Evolutionary conservation across 2,888 invertebrate species (phyloP).

Genomic region (Andricus curvator): DNA sequence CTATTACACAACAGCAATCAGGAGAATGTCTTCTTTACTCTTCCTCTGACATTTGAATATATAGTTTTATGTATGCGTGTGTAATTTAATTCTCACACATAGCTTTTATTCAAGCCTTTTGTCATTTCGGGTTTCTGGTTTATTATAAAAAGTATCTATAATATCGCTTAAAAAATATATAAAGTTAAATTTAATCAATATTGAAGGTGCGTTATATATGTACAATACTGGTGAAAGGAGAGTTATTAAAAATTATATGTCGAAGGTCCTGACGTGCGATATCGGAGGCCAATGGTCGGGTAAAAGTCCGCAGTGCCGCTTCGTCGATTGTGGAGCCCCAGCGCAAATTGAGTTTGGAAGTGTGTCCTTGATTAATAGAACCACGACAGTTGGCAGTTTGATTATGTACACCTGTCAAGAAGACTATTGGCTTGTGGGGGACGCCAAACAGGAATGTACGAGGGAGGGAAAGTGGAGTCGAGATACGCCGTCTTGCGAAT

Average conservation of each 20-base stretch:
- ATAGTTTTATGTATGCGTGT: too few species aligned
- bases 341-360: constrained; percentile 89
- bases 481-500: constrained; percentile 91
- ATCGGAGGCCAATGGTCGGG: constrained; percentile 93
- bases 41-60: too few species aligned
- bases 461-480: constrained; percentile 93
- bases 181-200: constrained; percentile 4
- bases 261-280: constrained; percentile 88
- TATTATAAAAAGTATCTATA: too few species aligned
- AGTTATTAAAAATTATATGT: constrained; percentile 48
- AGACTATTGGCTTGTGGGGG: constrained; percentile 90
- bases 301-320: constrained; percentile 89
- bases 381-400: constrained; percentile 89
- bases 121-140: too few species aligned
- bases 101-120: too few species aligned
- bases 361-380: constrained; percentile 86
- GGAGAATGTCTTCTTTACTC: too few species aligned
- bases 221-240: constrained; percentile 51
- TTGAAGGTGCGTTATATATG: constrained; percentile 11
- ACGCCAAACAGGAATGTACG: constrained; percentile 85
- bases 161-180: not conserved
- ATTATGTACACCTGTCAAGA: constrained; percentile 89
- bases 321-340: constrained; percentile 92
- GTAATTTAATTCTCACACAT: too few species aligned
- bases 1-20: too few species aligned